Evolutionary conservation across 2,888 invertebrate species (phyloP), one percentile per base, ranked within the genome.

Genomic region (Mayetiola destructor): DNA sequence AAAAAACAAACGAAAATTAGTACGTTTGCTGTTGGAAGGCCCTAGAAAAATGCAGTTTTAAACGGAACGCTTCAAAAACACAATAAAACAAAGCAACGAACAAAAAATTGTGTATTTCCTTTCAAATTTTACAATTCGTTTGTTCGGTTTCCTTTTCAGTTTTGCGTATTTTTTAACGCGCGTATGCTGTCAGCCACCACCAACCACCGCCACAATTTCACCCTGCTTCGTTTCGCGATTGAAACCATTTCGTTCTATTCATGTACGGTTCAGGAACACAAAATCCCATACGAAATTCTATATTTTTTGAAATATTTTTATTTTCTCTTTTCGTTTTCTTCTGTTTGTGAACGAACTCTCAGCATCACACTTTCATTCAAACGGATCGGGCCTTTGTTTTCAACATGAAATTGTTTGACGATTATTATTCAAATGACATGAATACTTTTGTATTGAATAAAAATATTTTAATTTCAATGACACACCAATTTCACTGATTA

Each of bases 381-480:
- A n/a, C n/a, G n/a, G n/a, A n/a, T 20, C 10, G 4, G 4, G 3
- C 6, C 4, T 48, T 48, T 48, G 14, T 27, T 48, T 12, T 27
- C 40, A 40, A 20, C 27, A 23, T 48, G 48, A 48, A 27, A 48
- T 48, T 48, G 27, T 48, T 48, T 48, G 23, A 48, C 48, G 48
- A 32, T 53, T 53, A 29, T 52, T 55, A 55, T 37, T 14, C 37
- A 55, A 21, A 27, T 23, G 27, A 56, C 56, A 39, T 39, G 37
- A 56, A 32, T 39, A 36, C n/a, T n/a, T n/a, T n/a, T 40, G 27
- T 56, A 56, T 56, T 56, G 56, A 56, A 56, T 23, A 40, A 56
- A n/a, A n/a, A n/a, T n/a, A n/a, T n/a, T n/a, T n/a, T 56, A 56
- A 39, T 56, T 56, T 56, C 56, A 56, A 56, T 56, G 56, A 56